Evolutionary conservation across 1,140 invertebrate genomes (phyloP).

Genomic region (Diuraphis noxia): DNA sequence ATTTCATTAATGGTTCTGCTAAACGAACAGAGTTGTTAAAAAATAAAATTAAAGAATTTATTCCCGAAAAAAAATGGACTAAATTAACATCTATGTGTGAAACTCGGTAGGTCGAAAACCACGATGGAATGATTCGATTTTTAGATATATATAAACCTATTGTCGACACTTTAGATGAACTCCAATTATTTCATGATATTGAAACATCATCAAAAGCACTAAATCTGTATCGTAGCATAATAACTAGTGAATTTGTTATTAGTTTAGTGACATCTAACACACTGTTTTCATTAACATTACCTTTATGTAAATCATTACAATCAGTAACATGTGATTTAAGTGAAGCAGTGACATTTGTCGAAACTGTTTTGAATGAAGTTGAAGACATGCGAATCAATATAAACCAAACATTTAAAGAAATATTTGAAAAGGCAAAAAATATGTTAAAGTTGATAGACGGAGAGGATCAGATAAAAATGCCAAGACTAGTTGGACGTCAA

Average conservation of each 20-base stretch:
- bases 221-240: not conserved
- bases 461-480: too few species aligned
- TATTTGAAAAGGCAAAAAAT: too few species aligned
- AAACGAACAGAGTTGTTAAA: not conserved
- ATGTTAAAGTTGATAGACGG: too few species aligned
- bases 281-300: not conserved
- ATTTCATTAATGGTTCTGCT: not conserved
- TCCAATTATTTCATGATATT: not conserved
- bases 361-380: not conserved
- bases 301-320: not conserved
- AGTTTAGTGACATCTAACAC: not conserved
- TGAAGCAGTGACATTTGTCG: not conserved
- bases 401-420: too few species aligned
- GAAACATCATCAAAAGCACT: not conserved
- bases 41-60: not conserved
- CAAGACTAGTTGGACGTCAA: too few species aligned
- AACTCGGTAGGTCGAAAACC: not conserved
- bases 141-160: not conserved
- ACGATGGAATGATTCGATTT: not conserved
- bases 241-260: not conserved
- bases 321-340: not conserved
- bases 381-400: slow-evolving; percentile 8
- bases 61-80: not conserved
- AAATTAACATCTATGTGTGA: not conserved
- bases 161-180: not conserved